Evolutionary conservation across 2,113 vertebrate species (phyloP).

Genomic region (Siphamia tubifer): DNA sequence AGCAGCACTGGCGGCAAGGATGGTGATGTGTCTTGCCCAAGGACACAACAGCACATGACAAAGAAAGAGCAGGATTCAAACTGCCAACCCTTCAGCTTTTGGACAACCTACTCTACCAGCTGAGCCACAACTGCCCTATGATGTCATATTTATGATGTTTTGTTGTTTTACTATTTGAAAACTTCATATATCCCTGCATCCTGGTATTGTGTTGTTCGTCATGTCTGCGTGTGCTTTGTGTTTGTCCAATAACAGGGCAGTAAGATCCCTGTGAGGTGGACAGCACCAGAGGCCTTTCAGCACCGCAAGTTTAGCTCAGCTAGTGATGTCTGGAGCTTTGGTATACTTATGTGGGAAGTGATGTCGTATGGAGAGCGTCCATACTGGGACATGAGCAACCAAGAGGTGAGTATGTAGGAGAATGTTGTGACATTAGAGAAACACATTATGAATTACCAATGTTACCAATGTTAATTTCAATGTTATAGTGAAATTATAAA

Average conservation of each 20-base stretch:
- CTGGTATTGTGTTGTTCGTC: neutral
- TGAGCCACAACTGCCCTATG: too few relatives aligned
- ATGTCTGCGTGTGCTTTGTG: too few relatives aligned
- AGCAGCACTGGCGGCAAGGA: too few relatives aligned
- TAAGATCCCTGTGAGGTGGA: constrained; percentile 93
- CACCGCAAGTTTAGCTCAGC: constrained; percentile 94
- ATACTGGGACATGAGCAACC: constrained; percentile 98
- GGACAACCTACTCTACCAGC: too few relatives aligned
- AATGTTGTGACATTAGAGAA: neutral
- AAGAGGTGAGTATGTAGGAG: constrained; percentile 83
- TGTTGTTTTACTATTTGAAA: too few relatives aligned
- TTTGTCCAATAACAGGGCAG: constrained; percentile 88
- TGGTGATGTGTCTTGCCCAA: too few relatives aligned
- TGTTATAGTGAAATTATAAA: too few relatives aligned
- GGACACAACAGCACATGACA: too few relatives aligned
- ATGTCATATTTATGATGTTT: too few relatives aligned
- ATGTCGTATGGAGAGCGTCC: constrained; percentile 97
- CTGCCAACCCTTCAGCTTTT: too few relatives aligned
- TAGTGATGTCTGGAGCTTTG: constrained; percentile 97
- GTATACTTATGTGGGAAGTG: constrained; percentile 98
- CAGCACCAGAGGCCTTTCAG: constrained; percentile 92
- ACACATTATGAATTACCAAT: neutral
- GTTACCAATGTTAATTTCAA: too few relatives aligned
- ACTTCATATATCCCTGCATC: neutral
- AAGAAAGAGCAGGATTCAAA: too few relatives aligned